These are phyloP conservation scores for Erythrocercus mccallii DNA, from an alignment of 2,113 vertebrate species.

Conservation along the genomic window DNA sequence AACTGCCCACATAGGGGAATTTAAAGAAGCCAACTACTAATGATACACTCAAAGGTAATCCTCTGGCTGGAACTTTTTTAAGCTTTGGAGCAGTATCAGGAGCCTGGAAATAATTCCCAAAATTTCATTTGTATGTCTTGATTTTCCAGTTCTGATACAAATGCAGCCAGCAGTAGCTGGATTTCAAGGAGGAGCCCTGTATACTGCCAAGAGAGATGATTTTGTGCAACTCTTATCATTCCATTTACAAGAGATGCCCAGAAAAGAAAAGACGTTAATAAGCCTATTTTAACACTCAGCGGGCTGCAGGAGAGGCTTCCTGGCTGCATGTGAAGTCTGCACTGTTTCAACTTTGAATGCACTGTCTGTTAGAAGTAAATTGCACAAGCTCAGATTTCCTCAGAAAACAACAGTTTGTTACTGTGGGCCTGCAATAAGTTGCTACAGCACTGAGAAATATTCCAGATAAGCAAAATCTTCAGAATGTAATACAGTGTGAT, in stretches of 20 bases:
- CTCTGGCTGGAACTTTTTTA: conserved; percentile 1
- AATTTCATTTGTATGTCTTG: background rate
- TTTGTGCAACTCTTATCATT: background rate
- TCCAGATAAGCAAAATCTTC: conserved; percentile 59
- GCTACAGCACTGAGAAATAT: conserved; percentile 35
- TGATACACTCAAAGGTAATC: background rate
- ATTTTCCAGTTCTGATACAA: conserved; percentile 35
- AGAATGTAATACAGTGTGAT: conserved; percentile 17
- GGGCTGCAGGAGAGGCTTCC: background rate
- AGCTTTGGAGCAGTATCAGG: conserved; percentile 9
- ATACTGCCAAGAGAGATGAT: background rate
- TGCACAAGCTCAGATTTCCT: conserved; percentile 58
- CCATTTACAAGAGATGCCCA: background rate
- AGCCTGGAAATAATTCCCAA: background rate
- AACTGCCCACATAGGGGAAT: conserved; percentile 3
- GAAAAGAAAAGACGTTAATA: background rate
- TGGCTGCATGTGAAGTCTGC: conserved; percentile 4
- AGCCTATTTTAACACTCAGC: background rate
- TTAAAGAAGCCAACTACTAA: conserved; percentile 3
- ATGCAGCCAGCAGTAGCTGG: background rate
- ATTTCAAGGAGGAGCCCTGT: background rate
- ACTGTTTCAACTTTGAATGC: conserved; percentile 37
- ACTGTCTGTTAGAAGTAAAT: conserved; percentile 55
- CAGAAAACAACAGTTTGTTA: conserved; percentile 53
- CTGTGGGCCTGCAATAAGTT: conserved; percentile 37